Evolutionary conservation across 2,888 invertebrate species (phyloP).

Genomic region (Rhagonycha fulva): DNA sequence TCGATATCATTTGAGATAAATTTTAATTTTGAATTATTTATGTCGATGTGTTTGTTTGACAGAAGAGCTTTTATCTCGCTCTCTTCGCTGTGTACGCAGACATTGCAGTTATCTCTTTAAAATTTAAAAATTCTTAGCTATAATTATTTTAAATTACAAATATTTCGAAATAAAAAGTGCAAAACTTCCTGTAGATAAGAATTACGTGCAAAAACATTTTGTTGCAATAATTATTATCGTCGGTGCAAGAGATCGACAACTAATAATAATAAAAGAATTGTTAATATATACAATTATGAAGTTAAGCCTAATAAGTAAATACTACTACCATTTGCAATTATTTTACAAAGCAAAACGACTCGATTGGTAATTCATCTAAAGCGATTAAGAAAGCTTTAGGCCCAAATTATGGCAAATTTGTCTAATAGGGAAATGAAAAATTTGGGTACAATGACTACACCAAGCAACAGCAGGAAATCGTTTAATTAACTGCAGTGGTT

Average conservation of each 20-base stretch:
- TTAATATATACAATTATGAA: not conserved
- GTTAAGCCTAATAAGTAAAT: not conserved
- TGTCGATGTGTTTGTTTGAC: not conserved
- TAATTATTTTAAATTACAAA: not conserved
- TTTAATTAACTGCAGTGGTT: not conserved
- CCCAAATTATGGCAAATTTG: too few species aligned
- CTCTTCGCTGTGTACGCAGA: not conserved
- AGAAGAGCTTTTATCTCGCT: not conserved
- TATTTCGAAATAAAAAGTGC: not conserved
- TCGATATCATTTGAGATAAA: constrained; percentile 49
- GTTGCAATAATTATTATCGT: not conserved
- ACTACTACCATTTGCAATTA: not conserved
- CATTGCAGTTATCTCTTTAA: not conserved
- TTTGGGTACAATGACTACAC: not conserved
- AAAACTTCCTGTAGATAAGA: not conserved
- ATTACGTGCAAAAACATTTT: not conserved
- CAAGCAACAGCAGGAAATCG: not conserved
- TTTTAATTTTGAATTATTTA: constrained; percentile 24
- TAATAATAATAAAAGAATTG: not conserved
- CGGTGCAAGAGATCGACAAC: not conserved
- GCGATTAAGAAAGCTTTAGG: too few species aligned
- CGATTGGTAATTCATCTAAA: not conserved
- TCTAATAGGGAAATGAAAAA: not conserved
- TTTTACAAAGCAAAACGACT: not conserved
- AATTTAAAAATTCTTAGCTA: not conserved